Percentiles rank a stretch among this genome's conserved stretches.
Evolutionary conservation across 1,140 invertebrate genomes (phyloP).

Genomic region (Palaemon carinicauda): DNA sequence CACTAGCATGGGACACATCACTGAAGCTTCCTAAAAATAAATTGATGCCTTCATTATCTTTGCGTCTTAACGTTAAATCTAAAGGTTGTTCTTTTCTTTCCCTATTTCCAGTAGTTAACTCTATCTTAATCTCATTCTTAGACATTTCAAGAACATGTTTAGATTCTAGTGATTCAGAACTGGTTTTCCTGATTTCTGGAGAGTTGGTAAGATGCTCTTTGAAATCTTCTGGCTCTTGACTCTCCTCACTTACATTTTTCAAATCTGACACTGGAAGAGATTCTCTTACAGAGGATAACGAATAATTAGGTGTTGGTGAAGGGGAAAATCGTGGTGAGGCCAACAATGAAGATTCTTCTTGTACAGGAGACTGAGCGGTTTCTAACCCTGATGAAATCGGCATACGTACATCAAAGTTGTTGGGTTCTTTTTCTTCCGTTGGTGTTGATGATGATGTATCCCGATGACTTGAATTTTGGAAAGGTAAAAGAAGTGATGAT

Average conservation of each 20-base stretch:
- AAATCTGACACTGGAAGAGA: conserved; percentile 36
- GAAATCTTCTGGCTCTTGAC: not conserved
- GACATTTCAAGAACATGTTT: no score
- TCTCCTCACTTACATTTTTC: conserved; percentile 15
- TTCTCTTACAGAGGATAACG: conserved; percentile 32
- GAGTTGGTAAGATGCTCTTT: not conserved
- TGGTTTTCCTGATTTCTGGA: not conserved
- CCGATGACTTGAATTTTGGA: conserved; percentile 25
- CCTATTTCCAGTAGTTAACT: not conserved
- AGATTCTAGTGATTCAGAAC: conserved; percentile 1
- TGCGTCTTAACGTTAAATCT: conserved; percentile 43
- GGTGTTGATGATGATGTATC: conserved; percentile 18
- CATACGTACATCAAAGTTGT: conserved; percentile 3
- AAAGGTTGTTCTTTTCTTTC: conserved; percentile 44
- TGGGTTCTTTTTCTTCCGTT: conserved; percentile 46
- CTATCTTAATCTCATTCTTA: conserved; percentile 10
- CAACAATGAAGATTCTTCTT: not conserved
- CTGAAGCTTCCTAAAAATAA: conserved; percentile 35
- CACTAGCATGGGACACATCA: conserved; percentile 31
- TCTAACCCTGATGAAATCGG: conserved; percentile 15
- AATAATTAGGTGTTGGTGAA: conserved; percentile 33
- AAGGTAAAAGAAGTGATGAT: conserved; percentile 52
- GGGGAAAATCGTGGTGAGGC: not conserved
- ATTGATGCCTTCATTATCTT: conserved; percentile 31
- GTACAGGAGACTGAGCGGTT: conserved; percentile 9